Evolutionary conservation across 2,888 invertebrate genomes (phyloP), one percentile per base, ranked within the genome.

Genomic region (Tortrix viridana): DNA sequence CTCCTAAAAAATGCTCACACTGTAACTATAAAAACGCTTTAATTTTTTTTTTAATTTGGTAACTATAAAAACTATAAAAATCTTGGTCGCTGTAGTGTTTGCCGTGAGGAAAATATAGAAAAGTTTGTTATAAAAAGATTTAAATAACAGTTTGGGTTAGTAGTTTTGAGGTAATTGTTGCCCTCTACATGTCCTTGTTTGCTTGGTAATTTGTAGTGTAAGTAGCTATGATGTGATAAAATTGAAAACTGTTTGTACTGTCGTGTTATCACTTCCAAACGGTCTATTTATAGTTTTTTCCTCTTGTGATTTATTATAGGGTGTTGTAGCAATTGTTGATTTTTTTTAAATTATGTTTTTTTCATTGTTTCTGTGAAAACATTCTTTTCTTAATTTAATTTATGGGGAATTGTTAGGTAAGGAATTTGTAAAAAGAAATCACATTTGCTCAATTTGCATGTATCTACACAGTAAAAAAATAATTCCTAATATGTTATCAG

Each of bases 251-350:
- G 68, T 67, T 71, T 60, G 54, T 60, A 65, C 56, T 72, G 69
- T 63, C 67, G 64, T 71, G 75, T 77, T 80, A 82, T 75, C 76
- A 79, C 73, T 69, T 60, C 68, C 71, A 73, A 70, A 62, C 68
- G 61, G 69, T 70, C 76, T 86, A 84, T 84, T 82, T 82, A 75
- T 82, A 85, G 82, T 60, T 67, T 38, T 38, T 44, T 53, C 41
- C 63, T 53, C 26, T 52, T 32, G 48, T 54, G 22, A 26, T 46
- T 48, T 38, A 23, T 54, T 53, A 6, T 43, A n/a, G 9, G 20
- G 23, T 41, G 41, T 43, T 12, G 12, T 3, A 16, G 16, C 6
- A 22, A 16, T 14, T n/a, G 19, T 4, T 23, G 41, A 23, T 23
- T 4, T 43, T n/a, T 50, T 18, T 32, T 12, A 7, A 5, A 5